Conservation (phyloP, 2,797 vertebrate species). For the Neoniphon sammara region DNA sequence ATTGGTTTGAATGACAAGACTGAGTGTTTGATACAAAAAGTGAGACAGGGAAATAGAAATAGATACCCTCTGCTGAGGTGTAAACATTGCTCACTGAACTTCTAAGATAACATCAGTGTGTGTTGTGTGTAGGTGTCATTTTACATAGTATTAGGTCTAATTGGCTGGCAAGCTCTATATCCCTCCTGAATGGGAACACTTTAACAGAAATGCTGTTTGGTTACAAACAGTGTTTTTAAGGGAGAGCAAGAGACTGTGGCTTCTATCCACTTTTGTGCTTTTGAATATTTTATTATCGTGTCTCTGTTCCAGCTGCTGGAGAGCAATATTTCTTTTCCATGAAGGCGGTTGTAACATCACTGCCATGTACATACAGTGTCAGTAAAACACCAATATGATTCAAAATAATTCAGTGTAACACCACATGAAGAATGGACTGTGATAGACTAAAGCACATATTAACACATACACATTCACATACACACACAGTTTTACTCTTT, state of each 20-base stretch:
- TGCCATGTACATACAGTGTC: no score
- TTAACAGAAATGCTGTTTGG: neutral
- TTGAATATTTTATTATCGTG: no score
- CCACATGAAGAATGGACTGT: neutral
- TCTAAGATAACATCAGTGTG: constrained; percentile 8
- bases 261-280: no score
- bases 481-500: neutral
- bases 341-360: no score
- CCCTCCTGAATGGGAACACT: neutral
- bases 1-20: neutral
- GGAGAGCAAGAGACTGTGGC: no score
- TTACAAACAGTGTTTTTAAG: no score
- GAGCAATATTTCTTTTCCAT: no score
- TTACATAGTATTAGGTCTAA: neutral
- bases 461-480: neutral
- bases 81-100: constrained; percentile 13
- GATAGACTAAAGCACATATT: no score
- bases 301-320: no score
- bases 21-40: neutral
- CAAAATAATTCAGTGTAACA: neutral
- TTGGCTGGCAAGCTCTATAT: neutral
- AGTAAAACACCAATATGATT: neutral
- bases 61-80: neutral
- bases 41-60: neutral
- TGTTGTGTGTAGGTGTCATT: neutral